Conservation (phyloP, 2,113 vertebrate species). For the Pygathrix nemaeus region DNA sequence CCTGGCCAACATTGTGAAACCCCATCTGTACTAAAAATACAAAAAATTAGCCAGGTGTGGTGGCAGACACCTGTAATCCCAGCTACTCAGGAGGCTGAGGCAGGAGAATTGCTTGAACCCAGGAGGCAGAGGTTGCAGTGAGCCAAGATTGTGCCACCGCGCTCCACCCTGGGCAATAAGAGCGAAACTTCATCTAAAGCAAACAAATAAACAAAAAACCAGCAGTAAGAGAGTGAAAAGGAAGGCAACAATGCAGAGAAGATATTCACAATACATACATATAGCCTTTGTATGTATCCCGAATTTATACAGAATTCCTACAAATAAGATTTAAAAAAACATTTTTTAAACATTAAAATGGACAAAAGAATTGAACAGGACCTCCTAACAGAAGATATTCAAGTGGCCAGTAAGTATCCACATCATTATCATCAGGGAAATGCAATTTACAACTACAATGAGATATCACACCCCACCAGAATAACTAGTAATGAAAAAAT, state of each 20-base stretch:
- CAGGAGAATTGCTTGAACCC: too few relatives aligned
- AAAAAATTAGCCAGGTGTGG: too few relatives aligned
- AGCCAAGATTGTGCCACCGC: too few relatives aligned
- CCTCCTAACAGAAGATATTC: neutral
- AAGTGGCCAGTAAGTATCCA: neutral
- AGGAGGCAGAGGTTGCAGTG: too few relatives aligned
- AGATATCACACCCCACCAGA: neutral
- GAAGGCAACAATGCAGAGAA: neutral
- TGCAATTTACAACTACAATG: neutral
- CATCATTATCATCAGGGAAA: neutral
- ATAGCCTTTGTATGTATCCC: neutral
- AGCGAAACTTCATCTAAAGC: too few relatives aligned
- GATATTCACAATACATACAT: neutral
- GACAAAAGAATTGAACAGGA: neutral
- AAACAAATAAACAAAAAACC: neutral
- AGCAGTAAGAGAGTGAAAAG: neutral
- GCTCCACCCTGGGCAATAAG: too few relatives aligned
- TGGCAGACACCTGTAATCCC: too few relatives aligned
- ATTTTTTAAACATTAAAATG: neutral
- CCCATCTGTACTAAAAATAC: too few relatives aligned
- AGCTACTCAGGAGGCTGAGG: too few relatives aligned
- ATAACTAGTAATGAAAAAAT: neutral
- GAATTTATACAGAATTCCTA: neutral
- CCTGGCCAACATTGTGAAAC: too few relatives aligned
- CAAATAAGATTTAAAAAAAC: neutral